A percentile compares a stretch with the other conserved stretches of the same genome.
These are phyloP conservation scores for Paraescarpia echinospica DNA, from an alignment of 1,140 invertebrate genomes.

Conservation along the genomic window DNA sequence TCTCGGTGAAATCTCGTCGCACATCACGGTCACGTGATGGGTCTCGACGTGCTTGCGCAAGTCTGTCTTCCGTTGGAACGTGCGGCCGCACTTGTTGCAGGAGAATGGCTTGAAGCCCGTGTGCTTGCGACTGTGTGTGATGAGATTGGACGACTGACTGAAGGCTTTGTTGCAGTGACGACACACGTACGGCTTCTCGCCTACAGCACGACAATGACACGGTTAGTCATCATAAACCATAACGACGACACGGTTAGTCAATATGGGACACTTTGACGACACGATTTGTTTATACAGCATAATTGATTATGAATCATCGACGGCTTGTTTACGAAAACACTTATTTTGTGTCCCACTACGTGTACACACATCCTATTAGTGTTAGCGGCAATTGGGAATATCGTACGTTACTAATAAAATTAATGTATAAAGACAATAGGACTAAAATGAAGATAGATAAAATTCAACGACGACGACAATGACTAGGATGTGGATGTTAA, in stretches of 20 bases:
- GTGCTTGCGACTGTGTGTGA: slow-evolving; percentile 97
- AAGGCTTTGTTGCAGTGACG: slow-evolving; percentile 95
- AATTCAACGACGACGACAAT: no score
- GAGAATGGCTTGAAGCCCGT: slow-evolving; percentile 96
- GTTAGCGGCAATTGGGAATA: no score
- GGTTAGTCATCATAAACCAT: not conserved
- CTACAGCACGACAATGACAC: slow-evolving; percentile 15
- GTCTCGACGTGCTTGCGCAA: slow-evolving; percentile 88
- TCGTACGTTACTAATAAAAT: not conserved
- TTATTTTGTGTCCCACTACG: no score
- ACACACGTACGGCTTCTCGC: slow-evolving; percentile 97
- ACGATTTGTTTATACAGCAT: no score
- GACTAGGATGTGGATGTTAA: no score
- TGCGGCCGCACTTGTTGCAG: slow-evolving; percentile 86
- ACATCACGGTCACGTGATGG: slow-evolving; percentile 66
- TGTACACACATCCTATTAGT: no score
- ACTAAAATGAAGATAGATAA: not conserved
- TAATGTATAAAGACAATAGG: not conserved
- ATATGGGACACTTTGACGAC: no score
- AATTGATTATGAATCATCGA: no score
- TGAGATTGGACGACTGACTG: slow-evolving; percentile 97
- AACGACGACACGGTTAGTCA: not conserved
- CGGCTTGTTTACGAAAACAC: no score
- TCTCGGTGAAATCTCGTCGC: not conserved
- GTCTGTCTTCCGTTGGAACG: slow-evolving; percentile 84